Base-by-base conservation (phyloP, 2,113 vertebrate genomes). In the Scomber japonicus region DNA sequence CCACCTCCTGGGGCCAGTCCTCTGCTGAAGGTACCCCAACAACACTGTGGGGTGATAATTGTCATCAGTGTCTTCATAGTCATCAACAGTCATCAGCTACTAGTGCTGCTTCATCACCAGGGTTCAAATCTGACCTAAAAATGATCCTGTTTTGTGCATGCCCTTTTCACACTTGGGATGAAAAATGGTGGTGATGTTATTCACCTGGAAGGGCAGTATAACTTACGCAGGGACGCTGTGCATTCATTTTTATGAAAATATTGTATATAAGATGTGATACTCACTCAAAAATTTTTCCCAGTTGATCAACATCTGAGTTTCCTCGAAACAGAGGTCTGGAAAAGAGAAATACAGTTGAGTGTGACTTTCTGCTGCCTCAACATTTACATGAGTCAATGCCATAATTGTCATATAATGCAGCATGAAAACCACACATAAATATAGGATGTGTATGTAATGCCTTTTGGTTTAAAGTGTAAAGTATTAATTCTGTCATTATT, bases 231-330 rank as follows among this genome's bases (percentile, higher is more conserved):
- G 12, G 10, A 51, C 46, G 13, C 12, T 30, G 16, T 57, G 27
- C 14, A 79, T 53, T 65, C 11, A 19, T 17, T 65, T 14, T 61
- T 1, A 51, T 14, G 0, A 17, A 45, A 65, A 31, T n/a, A 6
- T 40, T 30, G 65, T 8, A n/a, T 0, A 46, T 3, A 48, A 54
- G 51, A 30, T 21, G 14, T 56, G 35, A 69, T 95, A 98, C 98
- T 98, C 94, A 99, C 98, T 99, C 97, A 92, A 99, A 97, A 89
- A 99, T 99, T 95, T 99, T 99, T 91, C 97, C 97, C 92, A 99
- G 95, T 81, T 99, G 98, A 95, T 99, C 97, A 76, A 99, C 97
- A 94, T 99, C 98, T 53, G 98, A 99, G 91, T 96, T 99, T 88
- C 98, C 97, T 91, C 97, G 96, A 94, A 99, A 99, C 82, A 99